Evolutionary conservation across 2,113 vertebrate species (phyloP).

Genomic region (Chinchilla lanigera): DNA sequence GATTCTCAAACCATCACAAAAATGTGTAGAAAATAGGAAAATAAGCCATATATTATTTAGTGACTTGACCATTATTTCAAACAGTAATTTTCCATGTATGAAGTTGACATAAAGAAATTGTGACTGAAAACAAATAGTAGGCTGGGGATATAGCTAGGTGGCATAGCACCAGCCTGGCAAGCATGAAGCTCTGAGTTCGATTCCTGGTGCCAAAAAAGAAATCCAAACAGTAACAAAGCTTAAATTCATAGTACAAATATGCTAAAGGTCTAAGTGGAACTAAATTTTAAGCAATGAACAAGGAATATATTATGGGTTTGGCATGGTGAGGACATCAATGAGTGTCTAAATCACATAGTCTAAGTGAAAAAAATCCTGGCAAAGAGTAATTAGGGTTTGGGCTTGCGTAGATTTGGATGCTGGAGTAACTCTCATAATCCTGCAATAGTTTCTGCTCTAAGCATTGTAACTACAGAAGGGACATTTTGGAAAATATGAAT

Average conservation of each 20-base stretch:
- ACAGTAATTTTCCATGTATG: neutral
- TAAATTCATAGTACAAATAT: neutral
- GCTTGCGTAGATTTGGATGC: neutral
- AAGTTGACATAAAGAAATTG: conserved; percentile 1
- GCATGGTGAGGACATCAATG: neutral
- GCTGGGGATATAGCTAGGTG: too few relatives aligned
- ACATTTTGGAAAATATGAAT: neutral
- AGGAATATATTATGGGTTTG: neutral
- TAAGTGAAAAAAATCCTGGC: neutral
- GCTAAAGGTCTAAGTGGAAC: conserved; percentile 20
- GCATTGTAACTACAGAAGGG: neutral
- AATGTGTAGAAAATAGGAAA: conserved; percentile 17
- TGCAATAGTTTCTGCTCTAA: neutral
- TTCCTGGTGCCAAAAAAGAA: too few relatives aligned
- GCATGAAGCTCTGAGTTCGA: too few relatives aligned
- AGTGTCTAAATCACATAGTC: neutral
- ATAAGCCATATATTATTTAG: neutral
- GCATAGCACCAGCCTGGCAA: too few relatives aligned
- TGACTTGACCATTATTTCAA: conserved; percentile 26
- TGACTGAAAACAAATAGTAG: neutral
- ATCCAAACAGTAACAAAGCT: neutral
- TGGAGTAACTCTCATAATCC: neutral
- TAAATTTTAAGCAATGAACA: conserved; percentile 1
- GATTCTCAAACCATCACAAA: neutral
- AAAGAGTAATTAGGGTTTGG: neutral